Percentiles rank a stretch among this genome's conserved stretches.
phyloP scores from a whole-genome alignment of 35 echinoderm and acorn worm species.

The Amphiura filiformis region DNA sequence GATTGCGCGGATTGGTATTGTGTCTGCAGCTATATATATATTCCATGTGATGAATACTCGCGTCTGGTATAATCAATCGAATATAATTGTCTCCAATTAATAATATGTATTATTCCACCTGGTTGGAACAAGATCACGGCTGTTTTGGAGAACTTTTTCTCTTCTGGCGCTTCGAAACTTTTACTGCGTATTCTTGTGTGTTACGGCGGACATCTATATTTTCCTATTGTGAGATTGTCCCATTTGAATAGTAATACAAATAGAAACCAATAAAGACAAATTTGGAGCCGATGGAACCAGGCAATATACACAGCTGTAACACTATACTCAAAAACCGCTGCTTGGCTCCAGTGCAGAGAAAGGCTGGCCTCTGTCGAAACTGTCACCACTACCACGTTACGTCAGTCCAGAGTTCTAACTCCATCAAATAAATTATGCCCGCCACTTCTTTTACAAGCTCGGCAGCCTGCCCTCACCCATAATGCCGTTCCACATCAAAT shows the following conservation, averaged over 20 bases:
- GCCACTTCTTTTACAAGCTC: neutral
- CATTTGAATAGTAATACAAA: neutral
- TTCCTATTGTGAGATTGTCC: neutral
- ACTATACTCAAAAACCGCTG: neutral
- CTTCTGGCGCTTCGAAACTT: neutral
- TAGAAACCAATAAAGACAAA: neutral
- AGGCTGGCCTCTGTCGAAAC: slow-evolving; percentile 5
- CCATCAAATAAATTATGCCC: neutral
- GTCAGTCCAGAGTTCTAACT: neutral
- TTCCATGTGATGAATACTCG: no score
- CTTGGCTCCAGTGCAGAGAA: neutral
- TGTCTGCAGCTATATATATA: no score
- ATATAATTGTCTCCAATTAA: no score
- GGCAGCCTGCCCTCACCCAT: neutral
- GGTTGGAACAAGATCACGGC: no score
- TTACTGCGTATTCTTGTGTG: neutral
- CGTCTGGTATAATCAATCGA: no score
- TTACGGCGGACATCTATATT: neutral
- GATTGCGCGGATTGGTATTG: no score
- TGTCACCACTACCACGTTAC: neutral
- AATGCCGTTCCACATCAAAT: no score
- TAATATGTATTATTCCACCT: no score
- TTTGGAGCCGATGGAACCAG: neutral
- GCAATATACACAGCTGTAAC: neutral
- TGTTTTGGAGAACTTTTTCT: no score